Percentiles rank a stretch among this genome's conserved stretches.
These are phyloP conservation scores for Melipona beecheii DNA, from an alignment of 2,888 invertebrate species.

Conservation along the genomic window DNA sequence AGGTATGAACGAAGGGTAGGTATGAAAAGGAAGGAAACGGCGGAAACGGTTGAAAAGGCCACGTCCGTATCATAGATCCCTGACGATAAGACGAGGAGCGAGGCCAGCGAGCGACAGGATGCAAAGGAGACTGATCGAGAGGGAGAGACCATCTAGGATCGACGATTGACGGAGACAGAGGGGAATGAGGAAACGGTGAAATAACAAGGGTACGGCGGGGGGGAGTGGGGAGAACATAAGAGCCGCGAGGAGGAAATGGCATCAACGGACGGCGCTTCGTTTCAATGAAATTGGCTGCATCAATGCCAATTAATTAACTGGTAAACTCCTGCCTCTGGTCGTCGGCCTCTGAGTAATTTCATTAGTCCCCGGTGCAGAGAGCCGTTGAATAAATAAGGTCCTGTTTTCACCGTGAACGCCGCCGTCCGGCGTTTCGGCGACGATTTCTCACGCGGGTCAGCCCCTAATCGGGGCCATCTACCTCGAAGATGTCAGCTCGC, in stretches of 20 bases:
- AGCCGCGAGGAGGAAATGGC: slow-evolving; percentile 48
- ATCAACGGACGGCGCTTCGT: slow-evolving; percentile 63
- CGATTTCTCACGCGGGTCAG: slow-evolving; percentile 49
- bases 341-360: slow-evolving; percentile 68
- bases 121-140: slow-evolving; percentile 15
- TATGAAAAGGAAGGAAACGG: slow-evolving; percentile 20
- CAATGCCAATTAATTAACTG: slow-evolving; percentile 79
- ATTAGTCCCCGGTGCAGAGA: slow-evolving; percentile 65
- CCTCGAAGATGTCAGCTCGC: slow-evolving; percentile 35
- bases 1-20: neutral
- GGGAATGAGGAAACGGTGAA: neutral
- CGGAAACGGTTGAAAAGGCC: slow-evolving; percentile 25
- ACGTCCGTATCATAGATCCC: slow-evolving; percentile 37
- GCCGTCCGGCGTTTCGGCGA: slow-evolving; percentile 49
- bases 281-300: slow-evolving; percentile 76
- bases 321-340: slow-evolving; percentile 65
- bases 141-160: neutral
- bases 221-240: neutral
- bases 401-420: slow-evolving; percentile 54
- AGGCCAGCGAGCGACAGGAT: slow-evolving; percentile 6
- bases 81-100: slow-evolving; percentile 29
- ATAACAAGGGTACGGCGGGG: neutral
- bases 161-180: neutral
- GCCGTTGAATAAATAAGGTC: slow-evolving; percentile 71
- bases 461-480: slow-evolving; percentile 51